Percentiles rank a stretch among this genome's conserved stretches.
phyloP scores from a whole-genome alignment of 2,113 vertebrate species.

The Panthera tigris region DNA sequence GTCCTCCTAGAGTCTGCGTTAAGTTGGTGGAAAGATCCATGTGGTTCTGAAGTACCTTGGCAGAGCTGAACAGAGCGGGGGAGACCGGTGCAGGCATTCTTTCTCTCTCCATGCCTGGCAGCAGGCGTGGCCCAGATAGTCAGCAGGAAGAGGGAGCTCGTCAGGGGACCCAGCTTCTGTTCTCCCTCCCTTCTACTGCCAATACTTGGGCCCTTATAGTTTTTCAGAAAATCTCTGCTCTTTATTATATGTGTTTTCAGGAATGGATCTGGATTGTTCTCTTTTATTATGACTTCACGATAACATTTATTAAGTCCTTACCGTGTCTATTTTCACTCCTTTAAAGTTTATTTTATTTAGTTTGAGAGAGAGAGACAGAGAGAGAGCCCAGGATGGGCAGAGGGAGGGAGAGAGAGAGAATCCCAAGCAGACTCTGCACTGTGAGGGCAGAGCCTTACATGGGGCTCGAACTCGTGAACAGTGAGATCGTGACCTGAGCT shows the following conservation, averaged over 20 bases:
- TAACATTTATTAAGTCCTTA: not conserved
- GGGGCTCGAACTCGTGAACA: not conserved
- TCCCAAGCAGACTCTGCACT: not conserved
- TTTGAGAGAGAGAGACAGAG: not conserved
- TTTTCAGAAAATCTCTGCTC: not conserved
- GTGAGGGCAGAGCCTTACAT: not conserved
- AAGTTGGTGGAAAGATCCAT: not conserved
- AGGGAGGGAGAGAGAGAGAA: not conserved
- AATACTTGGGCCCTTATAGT: not conserved
- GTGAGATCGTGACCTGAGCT: too few species aligned
- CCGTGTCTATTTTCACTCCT: not conserved
- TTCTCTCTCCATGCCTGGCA: not conserved
- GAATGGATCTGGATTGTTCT: not conserved
- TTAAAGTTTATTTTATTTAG: not conserved
- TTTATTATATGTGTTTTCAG: not conserved
- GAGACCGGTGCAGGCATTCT: accelerated
- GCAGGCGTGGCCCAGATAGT: not conserved
- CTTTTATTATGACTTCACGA: not conserved
- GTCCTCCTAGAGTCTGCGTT: not conserved
- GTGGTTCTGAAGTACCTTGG: not conserved
- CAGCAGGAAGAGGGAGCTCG: not conserved
- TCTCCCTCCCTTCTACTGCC: not conserved
- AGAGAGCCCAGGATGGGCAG: not conserved
- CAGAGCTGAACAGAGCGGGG: not conserved
- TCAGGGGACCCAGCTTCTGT: not conserved